phyloP scores from a whole-genome alignment of 2,888 invertebrate species.

The Spilosoma lubricipeda region DNA sequence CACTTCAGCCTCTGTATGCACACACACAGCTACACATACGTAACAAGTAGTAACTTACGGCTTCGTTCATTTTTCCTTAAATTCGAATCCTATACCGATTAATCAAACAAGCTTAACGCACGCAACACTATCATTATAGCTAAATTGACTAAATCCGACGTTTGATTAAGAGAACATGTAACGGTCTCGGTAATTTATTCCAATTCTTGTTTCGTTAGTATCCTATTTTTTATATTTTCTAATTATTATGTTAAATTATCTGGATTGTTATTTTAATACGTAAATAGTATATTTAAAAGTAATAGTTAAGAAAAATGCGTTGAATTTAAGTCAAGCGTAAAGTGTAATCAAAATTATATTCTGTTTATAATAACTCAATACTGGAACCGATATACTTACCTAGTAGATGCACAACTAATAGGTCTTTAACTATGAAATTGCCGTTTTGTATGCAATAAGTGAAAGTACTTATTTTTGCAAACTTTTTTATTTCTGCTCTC shows the following conservation, averaged over 20 bases:
- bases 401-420: neutral
- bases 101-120: constrained; percentile 78
- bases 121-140: constrained; percentile 78
- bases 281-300: neutral
- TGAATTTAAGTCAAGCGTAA: neutral
- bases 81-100: constrained; percentile 72
- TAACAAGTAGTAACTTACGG: constrained; percentile 9
- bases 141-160: constrained; percentile 83
- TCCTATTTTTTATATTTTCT: constrained; percentile 12
- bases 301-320: too few relatives aligned
- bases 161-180: constrained; percentile 80
- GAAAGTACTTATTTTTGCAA: too few relatives aligned
- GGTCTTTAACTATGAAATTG: too few relatives aligned
- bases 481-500: too few relatives aligned
- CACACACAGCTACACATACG: constrained; percentile 19
- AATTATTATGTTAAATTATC: neutral
- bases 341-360: neutral
- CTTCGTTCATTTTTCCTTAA: constrained; percentile 58
- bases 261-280: neutral
- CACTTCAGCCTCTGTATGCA: neutral
- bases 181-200: constrained; percentile 48
- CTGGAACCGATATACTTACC: neutral
- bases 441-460: too few relatives aligned
- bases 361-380: neutral
- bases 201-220: constrained; percentile 36